A percentile compares a stretch with the other conserved stretches of the same genome.
phyloP scores from a whole-genome alignment of 2,888 invertebrate species.

The Isoperla grammatica region DNA sequence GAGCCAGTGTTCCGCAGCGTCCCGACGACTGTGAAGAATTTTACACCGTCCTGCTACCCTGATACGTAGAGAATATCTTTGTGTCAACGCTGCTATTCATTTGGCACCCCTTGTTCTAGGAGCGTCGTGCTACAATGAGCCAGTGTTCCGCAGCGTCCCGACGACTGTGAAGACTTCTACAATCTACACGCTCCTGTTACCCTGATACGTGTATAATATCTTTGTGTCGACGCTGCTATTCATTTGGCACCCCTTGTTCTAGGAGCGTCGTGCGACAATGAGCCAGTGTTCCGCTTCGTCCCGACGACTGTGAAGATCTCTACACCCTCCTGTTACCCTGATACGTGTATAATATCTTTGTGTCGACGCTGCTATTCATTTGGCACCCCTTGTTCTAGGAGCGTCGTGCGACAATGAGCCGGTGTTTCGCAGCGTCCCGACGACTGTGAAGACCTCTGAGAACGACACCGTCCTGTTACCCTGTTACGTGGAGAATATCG shows the following conservation, averaged over 20 bases:
- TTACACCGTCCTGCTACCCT: too few relatives aligned
- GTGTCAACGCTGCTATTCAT: too few relatives aligned
- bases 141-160: conserved; percentile 59
- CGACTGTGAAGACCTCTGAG: conserved; percentile 67
- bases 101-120: too few relatives aligned
- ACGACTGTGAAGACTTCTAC: conserved; percentile 70
- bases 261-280: conserved; percentile 27
- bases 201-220: conserved; percentile 67
- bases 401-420: conserved; percentile 34
- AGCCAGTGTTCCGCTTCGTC: conserved; percentile 55
- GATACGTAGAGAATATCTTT: too few relatives aligned
- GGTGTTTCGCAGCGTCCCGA: conserved; percentile 61
- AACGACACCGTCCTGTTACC: conserved; percentile 74
- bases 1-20: too few relatives aligned
- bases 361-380: too few relatives aligned
- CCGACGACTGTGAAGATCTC: conserved; percentile 69
- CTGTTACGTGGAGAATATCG: conserved; percentile 62
- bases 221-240: too few relatives aligned
- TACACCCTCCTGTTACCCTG: conserved; percentile 72
- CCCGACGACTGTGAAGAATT: too few relatives aligned
- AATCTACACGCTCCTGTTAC: conserved; percentile 70
- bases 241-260: too few relatives aligned
- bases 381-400: background rate
- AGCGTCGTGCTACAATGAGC: conserved; percentile 34
- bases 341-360: conserved; percentile 61